These are phyloP conservation scores for Scomber japonicus DNA, from an alignment of 2,113 vertebrate genomes.

Conservation along the genomic window DNA sequence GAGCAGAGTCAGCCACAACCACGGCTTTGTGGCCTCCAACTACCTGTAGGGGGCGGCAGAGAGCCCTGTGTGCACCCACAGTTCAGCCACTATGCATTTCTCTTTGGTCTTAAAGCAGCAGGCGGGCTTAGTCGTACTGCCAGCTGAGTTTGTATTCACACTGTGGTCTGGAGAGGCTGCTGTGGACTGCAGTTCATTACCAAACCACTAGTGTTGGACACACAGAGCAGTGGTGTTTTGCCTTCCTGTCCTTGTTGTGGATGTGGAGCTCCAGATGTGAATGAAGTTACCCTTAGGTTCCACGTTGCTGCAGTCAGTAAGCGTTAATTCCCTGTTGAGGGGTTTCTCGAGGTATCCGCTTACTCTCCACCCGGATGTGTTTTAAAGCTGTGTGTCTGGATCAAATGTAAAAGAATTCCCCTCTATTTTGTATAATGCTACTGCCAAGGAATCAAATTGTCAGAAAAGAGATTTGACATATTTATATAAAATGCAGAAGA, in stretches of 20 bases:
- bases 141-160: slow-evolving; percentile 17
- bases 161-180: slow-evolving; percentile 31
- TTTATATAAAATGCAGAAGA: slow-evolving; percentile 88
- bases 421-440: slow-evolving; percentile 68
- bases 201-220: slow-evolving; percentile 67
- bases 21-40: slow-evolving; percentile 89
- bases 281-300: slow-evolving; percentile 51
- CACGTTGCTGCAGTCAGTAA: slow-evolving; percentile 35
- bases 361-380: slow-evolving; percentile 25
- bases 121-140: slow-evolving; percentile 3
- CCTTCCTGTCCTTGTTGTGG: slow-evolving; percentile 23
- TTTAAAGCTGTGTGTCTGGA: slow-evolving; percentile 29
- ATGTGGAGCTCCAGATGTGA: slow-evolving; percentile 32
- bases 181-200: slow-evolving; percentile 34
- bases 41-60: slow-evolving; percentile 86
- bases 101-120: slow-evolving; percentile 45
- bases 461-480: slow-evolving; percentile 77
- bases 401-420: slow-evolving; percentile 56
- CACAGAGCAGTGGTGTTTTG: slow-evolving; percentile 28
- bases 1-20: slow-evolving; percentile 92
- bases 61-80: slow-evolving; percentile 5
- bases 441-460: slow-evolving; percentile 77
- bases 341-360: slow-evolving; percentile 15
- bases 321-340: slow-evolving; percentile 34
- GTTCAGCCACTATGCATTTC: slow-evolving; percentile 46